Base-by-base conservation (phyloP, 1,140 invertebrate species). In the Matsumurasca onukii region DNA sequence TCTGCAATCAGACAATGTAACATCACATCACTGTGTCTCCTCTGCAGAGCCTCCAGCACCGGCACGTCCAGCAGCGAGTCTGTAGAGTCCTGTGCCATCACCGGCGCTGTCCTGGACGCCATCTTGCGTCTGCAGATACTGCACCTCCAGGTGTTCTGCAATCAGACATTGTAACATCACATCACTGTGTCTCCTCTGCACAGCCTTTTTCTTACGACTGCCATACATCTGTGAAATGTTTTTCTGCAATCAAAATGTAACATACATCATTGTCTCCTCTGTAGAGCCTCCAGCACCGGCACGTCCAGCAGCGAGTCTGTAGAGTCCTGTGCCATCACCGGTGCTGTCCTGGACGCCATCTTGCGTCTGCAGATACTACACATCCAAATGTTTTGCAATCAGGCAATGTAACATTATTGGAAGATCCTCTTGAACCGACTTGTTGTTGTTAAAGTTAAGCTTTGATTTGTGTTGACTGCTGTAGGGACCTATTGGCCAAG, bases 321-420 rank as follows among this genome's bases (percentile, higher is more conserved):
- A 34, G 89, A 92, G 75, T 92, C 89, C 76, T 92, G 90, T 2
- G 79, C 77, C 0, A 86, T 78, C 0, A 86, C 82, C 12, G 87
- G 84, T 73, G 88, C 83, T n/a, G 85, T 84, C 24, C 90, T 82
- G 0, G 89, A 90, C 49, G 87, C 89, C 69, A 91, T 83, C 79
- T 92, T 92, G 71, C 91, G 85, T 24, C 89, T 86, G 75, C 91
- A 92, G 1, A 92, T 89, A 68, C 89, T 91, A 77, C 91, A 92
- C 51, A 88, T 82, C 90, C 90, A 92, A 71, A 84, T 87, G 70
- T 83, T 87, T 89, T 91, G 81, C 3, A 66, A 71, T 9, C n/a
- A 78, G n/a, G n/a, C n/a, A n/a, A n/a, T n/a, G n/a, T n/a, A n/a
- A n/a, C n/a, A n/a, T n/a, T n/a, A n/a, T n/a, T n/a, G n/a, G n/a